Evolutionary conservation across 1,140 invertebrate species (phyloP).

Genomic region (Scaptomyza pallida): DNA sequence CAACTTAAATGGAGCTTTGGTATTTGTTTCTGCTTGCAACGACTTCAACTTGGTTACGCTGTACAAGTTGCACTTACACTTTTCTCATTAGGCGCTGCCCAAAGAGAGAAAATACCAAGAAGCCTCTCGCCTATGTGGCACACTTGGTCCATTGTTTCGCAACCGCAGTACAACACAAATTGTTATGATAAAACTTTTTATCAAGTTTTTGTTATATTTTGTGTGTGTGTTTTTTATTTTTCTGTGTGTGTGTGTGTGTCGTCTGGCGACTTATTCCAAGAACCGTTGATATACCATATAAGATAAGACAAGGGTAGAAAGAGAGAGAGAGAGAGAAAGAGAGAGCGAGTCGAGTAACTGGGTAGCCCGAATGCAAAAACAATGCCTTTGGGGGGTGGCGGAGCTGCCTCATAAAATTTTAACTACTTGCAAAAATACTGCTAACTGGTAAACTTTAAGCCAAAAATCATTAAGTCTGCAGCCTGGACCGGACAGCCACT

Average conservation of each 20-base stretch:
- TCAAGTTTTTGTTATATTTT: slow-evolving; percentile 70
- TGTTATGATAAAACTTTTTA: slow-evolving; percentile 83
- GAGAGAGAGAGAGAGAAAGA: neutral
- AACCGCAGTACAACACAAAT: slow-evolving; percentile 74
- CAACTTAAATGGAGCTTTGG: slow-evolving; percentile 27
- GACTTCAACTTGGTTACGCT: slow-evolving; percentile 22
- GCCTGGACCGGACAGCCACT: slow-evolving; percentile 36
- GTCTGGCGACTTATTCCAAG: slow-evolving; percentile 37
- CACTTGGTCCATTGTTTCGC: slow-evolving; percentile 49
- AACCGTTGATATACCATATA: slow-evolving; percentile 56
- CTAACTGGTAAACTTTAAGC: slow-evolving; percentile 81
- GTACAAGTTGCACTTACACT: slow-evolving; percentile 67
- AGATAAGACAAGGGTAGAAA: slow-evolving; percentile 42
- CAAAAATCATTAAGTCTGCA: slow-evolving; percentile 81
- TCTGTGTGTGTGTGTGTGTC: slow-evolving; percentile 16
- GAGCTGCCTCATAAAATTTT: slow-evolving; percentile 74
- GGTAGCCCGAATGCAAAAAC: slow-evolving; percentile 61
- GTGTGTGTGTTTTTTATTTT: neutral
- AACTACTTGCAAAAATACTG: slow-evolving; percentile 81
- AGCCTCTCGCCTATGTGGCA: slow-evolving; percentile 12
- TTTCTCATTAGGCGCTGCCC: slow-evolving; percentile 67
- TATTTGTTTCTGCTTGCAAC: slow-evolving; percentile 6
- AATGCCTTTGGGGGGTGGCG: slow-evolving; percentile 53
- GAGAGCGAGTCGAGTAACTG: slow-evolving; percentile 13
- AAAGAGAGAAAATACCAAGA: neutral